Evolutionary conservation across 2,888 invertebrate genomes (phyloP), one percentile per base, ranked within the genome.

Genomic region (Torymus texanus): DNA sequence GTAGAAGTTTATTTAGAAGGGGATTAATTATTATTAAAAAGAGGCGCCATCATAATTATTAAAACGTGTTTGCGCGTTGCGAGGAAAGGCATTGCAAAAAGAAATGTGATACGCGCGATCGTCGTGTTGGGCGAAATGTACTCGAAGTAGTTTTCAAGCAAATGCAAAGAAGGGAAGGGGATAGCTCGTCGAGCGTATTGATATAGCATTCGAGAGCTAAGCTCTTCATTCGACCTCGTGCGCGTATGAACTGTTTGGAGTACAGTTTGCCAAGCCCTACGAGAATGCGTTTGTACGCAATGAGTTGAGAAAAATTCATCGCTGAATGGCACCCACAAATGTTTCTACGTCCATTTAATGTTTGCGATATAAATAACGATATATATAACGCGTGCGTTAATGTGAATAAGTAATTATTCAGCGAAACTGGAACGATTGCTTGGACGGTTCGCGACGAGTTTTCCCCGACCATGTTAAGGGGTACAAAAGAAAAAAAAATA

Each of bases 1-100:
- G 53, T 68, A 74, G 53, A 77, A 62, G 61, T 78, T 67, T 63
- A 74, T 79, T 41, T 74, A 79, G 59, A 14, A 65, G 50, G 29
- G 58, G 59, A 75, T 71, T 75, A 70, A 78, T 68, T 56, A 67
- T 72, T 55, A 50, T 51, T 8, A 73, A 21, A 58, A 68, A 75
- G 29, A 53, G 66, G 11, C 12, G 53, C 58, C 51, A 70, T 70
- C 56, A 21, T 53, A 79, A 70, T 53, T 70, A 55, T 70, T 53
- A n/a, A 61, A 29, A 41, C 41, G 41, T 13, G 56, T 24, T 70
- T 71, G 21, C 63, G 50, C 55, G 50, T 55, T 59, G 41, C 41
- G 41, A 68, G 18, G 11, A 65, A 66, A 63, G 41, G 53, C 41
- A 41, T 41, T 41, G 41, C 8, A 16, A 14, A 72, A 2, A 68